Evolutionary conservation across 2,797 vertebrate species (phyloP), one percentile per base, ranked within the genome.

Genomic region (Knipowitschia caucasica): DNA sequence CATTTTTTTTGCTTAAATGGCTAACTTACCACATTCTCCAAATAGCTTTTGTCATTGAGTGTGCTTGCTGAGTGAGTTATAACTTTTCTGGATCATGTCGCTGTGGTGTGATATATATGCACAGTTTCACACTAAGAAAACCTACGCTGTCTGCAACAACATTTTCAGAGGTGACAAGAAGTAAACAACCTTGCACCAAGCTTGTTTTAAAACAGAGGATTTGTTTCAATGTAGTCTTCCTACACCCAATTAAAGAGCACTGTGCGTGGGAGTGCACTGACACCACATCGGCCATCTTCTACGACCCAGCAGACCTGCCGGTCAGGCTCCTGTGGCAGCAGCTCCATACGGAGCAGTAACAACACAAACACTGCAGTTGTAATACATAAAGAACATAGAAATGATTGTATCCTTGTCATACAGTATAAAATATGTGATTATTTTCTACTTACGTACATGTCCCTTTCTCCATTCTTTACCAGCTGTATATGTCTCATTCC

Each of bases 221-320:
- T 50, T 15, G 68, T 68, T 43, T 66, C 39, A 36, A 60, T 72
- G 61, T 17, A 54, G 46, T 59, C 63, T 25, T 72, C 78, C 31
- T 3, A 62, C 62, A 63, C 69, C 71, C 80, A 82, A 73, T 82
- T 69, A 69, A 54, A 68, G 35, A 38, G 47, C 64, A 36, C 44
- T 43, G 52, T 66, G 26, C 45, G 33, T 23, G 50, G 9, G 20
- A 51, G 53, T 62, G 57, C 34, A 35, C 31, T n/a, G 15, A 59
- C 59, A 44, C 40, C 29, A 45, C 25, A 36, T 51, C 56, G 57
- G 59, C 24, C 62, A 62, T 25, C 53, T 36, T 57, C 52, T 54
- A 42, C 27, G 50, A 66, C 51, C 42, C 33, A 17, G 18, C 51
- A 49, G 14, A 77, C 43, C 38, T 51, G 47, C 25, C 54, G 55